Conservation (phyloP, 2,888 invertebrate genomes). For the Dasypolia templi region DNA sequence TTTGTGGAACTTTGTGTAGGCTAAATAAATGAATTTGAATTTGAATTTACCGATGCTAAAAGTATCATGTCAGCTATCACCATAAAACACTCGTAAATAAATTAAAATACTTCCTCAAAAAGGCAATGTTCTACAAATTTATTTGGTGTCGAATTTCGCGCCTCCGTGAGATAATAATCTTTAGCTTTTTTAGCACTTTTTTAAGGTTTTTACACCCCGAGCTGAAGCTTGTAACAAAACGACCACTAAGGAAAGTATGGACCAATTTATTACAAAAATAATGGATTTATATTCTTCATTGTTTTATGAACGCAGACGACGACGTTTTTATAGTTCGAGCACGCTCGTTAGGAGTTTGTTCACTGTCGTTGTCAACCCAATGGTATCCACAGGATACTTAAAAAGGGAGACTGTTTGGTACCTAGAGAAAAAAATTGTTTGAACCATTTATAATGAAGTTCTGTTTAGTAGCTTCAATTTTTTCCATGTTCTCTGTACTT, state of each 20-base stretch:
- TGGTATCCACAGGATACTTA: neutral
- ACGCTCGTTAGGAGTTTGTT: conserved; percentile 47
- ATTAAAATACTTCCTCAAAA: conserved; percentile 1
- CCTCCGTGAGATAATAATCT: neutral
- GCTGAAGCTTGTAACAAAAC: conserved; percentile 14
- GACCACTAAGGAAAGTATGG: conserved; percentile 23
- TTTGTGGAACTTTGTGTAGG: too few species aligned
- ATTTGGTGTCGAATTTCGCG: conserved; percentile 35
- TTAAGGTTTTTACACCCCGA: conserved; percentile 4
- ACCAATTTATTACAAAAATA: conserved; percentile 54
- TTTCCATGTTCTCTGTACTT: too few species aligned
- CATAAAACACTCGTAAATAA: neutral
- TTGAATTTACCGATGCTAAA: neutral
- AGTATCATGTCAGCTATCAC: neutral
- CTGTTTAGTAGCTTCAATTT: neutral
- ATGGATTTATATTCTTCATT: conserved; percentile 36
- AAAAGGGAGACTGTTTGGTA: neutral
- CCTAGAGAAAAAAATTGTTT: neutral
- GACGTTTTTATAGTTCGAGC: conserved; percentile 36
- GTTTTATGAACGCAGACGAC: conserved; percentile 32
- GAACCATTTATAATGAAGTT: neutral
- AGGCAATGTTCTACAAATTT: conserved; percentile 1
- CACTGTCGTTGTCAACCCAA: conserved; percentile 7
- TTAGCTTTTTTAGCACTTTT: conserved; percentile 5
- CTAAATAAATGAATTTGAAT: too few species aligned